Evolutionary conservation across 2,113 vertebrate species (phyloP), one percentile per base, ranked within the genome.

Genomic region (Dissostichus mawsoni): DNA sequence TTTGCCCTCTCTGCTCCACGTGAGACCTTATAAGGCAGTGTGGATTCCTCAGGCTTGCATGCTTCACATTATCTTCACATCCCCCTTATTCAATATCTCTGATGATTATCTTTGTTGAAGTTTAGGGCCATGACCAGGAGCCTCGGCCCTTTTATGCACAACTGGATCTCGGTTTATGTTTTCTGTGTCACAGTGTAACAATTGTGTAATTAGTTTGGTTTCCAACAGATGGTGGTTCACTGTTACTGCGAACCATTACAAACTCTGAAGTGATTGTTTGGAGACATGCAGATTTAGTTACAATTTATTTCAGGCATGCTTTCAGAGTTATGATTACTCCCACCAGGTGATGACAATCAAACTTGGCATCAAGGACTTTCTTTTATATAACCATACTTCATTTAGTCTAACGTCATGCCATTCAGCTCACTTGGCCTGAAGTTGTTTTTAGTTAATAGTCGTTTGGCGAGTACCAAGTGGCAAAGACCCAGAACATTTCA

Each of bases 71-170:
- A 92, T 91, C 90, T 89, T 78, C 78, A 80, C 85, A 86, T 86
- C 89, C 86, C 74, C 82, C 81, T 87, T 85, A 85, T 87, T 90
- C 76, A 89, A 89, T 91, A 89, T 90, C 76, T 82, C 71, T 83
- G 91, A 90, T 91, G 90, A 81, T 89, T 92, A 91, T 93, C 87
- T 89, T 62, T 72, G 84, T 80, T 81, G 81, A 83, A 87, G 67
- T 83, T 83, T 69, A 92, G 84, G 80, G 78, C 85, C 80, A 69
- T 84, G 78, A 85, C 77, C 75, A 83, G 83, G 64, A 88, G 82
- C 70, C 76, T 87, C 85, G 6, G 87, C 20, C 88, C 92, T 93
- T 94, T 91, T 90, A 92, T 91, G 93, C 85, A 90, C 80, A 91
- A 87, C 70, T 85, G 80, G 80, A 76, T 86, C 67, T 78, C 2